Percentiles rank a stretch among this genome's conserved stretches.
These are phyloP conservation scores for Lepilemur septentrionalis DNA, from an alignment of 2,797 vertebrate genomes.

Conservation along the genomic window DNA sequence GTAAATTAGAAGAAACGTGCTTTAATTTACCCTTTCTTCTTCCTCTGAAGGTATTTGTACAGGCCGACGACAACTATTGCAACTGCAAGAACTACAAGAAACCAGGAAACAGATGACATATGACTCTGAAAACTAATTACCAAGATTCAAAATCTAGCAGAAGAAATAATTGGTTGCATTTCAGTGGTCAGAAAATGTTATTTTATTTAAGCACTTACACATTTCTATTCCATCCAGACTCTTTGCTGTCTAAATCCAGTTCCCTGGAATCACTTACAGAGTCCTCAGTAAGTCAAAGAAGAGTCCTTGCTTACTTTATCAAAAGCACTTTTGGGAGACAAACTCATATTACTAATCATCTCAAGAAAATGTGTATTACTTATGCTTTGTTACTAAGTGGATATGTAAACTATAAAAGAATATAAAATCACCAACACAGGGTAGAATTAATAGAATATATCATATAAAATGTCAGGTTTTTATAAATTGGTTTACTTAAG, in stretches of 20 bases:
- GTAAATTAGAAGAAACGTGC: not conserved
- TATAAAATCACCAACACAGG: not conserved
- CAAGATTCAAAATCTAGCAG: not conserved
- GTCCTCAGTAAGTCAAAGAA: not conserved
- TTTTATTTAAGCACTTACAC: not conserved
- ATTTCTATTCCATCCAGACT: not conserved
- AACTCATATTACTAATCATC: not conserved
- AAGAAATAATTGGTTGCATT: not conserved
- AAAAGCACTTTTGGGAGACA: not conserved
- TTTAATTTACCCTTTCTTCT: constrained; percentile 48
- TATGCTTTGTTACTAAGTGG: not conserved
- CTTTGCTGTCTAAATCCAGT: not conserved
- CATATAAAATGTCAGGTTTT: not conserved
- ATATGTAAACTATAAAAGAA: not conserved
- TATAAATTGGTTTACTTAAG: not conserved
- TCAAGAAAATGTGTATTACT: not conserved
- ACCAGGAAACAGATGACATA: not conserved
- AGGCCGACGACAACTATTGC: fast-evolving
- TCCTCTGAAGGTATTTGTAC: not conserved
- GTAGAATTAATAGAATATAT: not conserved
- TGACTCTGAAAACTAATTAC: not conserved
- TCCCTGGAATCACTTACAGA: not conserved
- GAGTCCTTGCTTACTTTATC: not conserved
- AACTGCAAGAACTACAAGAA: not conserved
- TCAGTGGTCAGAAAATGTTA: not conserved